Evolutionary conservation across 2,888 invertebrate genomes (phyloP).

Genomic region (Glomeris marginata): DNA sequence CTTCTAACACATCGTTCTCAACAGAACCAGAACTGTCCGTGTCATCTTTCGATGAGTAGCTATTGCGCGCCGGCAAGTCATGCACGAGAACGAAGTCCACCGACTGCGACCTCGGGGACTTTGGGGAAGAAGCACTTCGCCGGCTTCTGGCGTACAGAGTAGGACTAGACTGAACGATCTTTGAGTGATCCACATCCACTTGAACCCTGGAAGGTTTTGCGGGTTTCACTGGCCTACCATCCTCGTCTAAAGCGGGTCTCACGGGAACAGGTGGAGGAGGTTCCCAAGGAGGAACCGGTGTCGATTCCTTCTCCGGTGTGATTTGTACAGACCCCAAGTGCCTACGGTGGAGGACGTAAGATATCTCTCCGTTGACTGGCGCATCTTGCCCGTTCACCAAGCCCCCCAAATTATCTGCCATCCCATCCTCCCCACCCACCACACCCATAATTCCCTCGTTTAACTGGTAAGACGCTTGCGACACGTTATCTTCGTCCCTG

Average conservation of each 20-base stretch:
- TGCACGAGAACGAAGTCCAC: constrained; percentile 14
- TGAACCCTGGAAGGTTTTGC: constrained; percentile 1
- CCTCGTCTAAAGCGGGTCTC: not conserved
- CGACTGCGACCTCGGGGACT: constrained; percentile 8
- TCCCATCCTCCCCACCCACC: not conserved
- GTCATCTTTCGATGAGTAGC: constrained; percentile 30
- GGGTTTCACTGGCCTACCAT: not conserved
- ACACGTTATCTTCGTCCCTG: constrained; percentile 23
- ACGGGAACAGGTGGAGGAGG: not conserved
- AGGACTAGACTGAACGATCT: constrained; percentile 14
- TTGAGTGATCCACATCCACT: constrained; percentile 12
- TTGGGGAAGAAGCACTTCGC: not conserved
- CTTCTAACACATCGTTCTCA: constrained; percentile 22
- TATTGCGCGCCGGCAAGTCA: constrained; percentile 23
- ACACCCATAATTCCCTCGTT: constrained; percentile 11
- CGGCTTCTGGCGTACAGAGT: constrained; percentile 14
- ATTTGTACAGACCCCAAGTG: too few species aligned
- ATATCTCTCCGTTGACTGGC: constrained; percentile 11
- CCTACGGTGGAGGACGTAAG: too few species aligned
- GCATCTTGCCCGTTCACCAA: not conserved
- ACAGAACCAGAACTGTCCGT: constrained; percentile 25
- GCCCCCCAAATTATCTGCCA: not conserved
- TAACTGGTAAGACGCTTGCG: constrained; percentile 22
- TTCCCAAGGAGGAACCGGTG: not conserved
- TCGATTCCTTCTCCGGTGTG: not conserved